These are phyloP conservation scores for Macrosiphum euphorbiae DNA, from an alignment of 2,888 invertebrate species.

Conservation along the genomic window DNA sequence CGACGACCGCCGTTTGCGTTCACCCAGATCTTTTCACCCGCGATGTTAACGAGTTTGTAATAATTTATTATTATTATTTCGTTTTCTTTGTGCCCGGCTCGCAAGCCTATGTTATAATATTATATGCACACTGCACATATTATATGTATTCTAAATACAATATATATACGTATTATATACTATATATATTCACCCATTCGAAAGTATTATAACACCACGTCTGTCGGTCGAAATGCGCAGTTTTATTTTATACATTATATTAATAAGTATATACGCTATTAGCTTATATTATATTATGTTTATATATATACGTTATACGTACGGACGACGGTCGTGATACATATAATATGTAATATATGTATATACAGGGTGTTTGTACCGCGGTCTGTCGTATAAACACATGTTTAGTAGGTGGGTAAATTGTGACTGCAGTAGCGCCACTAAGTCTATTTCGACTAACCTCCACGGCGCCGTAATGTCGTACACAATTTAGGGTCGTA, in stretches of 20 bases:
- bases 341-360: not conserved
- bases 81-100: conserved; percentile 48
- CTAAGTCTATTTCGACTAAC: not conserved
- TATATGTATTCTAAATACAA: no score
- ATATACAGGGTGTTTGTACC: not conserved
- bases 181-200: conserved; percentile 6
- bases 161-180: not conserved
- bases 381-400: not conserved
- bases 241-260: conserved; percentile 1
- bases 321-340: conserved; percentile 42
- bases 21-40: conserved; percentile 42
- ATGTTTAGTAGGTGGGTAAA: not conserved
- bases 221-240: conserved; percentile 2
- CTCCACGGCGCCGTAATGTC: not conserved
- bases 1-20: conserved; percentile 18
- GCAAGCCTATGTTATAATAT: not conserved
- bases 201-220: conserved; percentile 50
- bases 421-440: not conserved
- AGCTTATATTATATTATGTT: not conserved
- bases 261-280: not conserved
- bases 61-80: conserved; percentile 54
- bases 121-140: no score
- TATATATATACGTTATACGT: not conserved
- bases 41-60: conserved; percentile 58
- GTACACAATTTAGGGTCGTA: not conserved